phyloP scores from a whole-genome alignment of 2,113 vertebrate genomes.

The Mobula birostris region DNA sequence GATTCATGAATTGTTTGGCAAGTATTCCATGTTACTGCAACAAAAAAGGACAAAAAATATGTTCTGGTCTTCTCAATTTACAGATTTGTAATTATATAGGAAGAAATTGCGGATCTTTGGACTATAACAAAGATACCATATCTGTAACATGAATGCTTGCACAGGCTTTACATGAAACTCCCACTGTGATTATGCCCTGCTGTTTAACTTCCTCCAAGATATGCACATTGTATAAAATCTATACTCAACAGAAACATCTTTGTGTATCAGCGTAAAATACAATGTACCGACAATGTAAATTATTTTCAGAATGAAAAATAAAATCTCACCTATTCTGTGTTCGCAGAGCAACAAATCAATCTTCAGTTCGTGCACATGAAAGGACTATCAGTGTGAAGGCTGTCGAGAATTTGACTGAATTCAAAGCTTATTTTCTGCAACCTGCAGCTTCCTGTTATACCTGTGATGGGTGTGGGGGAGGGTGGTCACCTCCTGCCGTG shows the following conservation, averaged over 20 bases:
- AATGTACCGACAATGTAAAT: background rate
- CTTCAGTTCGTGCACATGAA: background rate
- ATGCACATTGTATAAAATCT: background rate
- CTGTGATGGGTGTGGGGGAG: background rate
- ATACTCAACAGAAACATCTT: background rate
- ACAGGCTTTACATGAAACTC: background rate
- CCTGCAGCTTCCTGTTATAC: background rate
- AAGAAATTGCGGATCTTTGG: background rate
- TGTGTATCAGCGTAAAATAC: background rate
- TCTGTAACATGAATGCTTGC: background rate
- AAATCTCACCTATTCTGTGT: background rate
- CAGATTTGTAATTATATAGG: background rate
- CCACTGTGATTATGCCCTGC: background rate
- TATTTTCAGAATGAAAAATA: background rate
- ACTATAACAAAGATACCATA: background rate
- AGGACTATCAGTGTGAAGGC: background rate
- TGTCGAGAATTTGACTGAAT: background rate
- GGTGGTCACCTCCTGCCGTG: background rate
- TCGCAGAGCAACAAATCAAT: background rate
- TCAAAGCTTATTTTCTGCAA: slow-evolving; percentile 10
- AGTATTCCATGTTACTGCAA: background rate
- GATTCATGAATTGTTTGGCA: background rate
- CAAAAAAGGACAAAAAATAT: background rate
- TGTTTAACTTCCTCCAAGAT: background rate
- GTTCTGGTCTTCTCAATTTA: background rate